These are phyloP conservation scores for Dromiciops gliroides DNA, from an alignment of 2,113 vertebrate species.

Conservation along the genomic window DNA sequence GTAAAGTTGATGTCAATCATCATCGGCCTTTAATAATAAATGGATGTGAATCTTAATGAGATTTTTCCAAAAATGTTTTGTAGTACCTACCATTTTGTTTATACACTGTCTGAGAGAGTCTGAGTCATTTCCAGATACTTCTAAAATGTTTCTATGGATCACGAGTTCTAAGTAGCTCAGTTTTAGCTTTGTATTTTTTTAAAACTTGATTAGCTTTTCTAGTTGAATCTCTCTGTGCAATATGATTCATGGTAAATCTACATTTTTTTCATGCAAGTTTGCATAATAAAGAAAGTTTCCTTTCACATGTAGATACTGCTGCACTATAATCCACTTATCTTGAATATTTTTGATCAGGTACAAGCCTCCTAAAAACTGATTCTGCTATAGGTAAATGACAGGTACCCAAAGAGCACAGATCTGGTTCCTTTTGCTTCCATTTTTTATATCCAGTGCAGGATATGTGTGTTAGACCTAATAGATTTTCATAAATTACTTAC, in stretches of 20 bases:
- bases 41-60: background rate
- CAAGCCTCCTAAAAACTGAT: slow-evolving; percentile 95
- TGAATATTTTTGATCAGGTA: slow-evolving; percentile 88
- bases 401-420: slow-evolving; percentile 78
- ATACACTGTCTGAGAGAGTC: background rate
- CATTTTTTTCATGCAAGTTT: slow-evolving; percentile 95
- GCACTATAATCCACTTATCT: slow-evolving; percentile 96
- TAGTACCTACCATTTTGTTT: background rate
- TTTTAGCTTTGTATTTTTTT: background rate
- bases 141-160: background rate
- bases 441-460: background rate
- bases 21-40: background rate
- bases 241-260: slow-evolving; percentile 90
- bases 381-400: slow-evolving; percentile 97
- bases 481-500: background rate
- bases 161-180: background rate
- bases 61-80: background rate
- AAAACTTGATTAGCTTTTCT: background rate
- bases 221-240: slow-evolving; percentile 77
- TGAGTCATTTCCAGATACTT: background rate
- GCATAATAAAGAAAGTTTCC: slow-evolving; percentile 94
- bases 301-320: slow-evolving; percentile 95
- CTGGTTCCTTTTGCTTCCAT: background rate
- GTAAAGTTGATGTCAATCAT: background rate
- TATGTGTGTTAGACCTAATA: background rate